Conservation (phyloP, 2,797 vertebrate species). For the Phrynocephalus vlangalii region DNA sequence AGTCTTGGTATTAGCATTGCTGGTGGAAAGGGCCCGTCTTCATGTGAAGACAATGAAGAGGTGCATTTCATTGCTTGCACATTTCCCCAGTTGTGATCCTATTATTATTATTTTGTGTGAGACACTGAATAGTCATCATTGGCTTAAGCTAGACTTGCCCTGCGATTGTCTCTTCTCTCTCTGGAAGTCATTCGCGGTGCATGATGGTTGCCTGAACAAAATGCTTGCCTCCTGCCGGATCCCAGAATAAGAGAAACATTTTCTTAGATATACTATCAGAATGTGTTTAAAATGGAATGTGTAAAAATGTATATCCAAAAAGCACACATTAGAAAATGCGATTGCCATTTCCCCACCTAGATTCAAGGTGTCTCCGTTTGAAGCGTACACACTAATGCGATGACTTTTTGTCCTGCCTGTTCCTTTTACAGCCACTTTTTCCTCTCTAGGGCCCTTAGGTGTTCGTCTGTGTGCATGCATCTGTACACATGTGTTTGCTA, state of each 20-base stretch:
- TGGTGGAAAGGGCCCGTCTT: slow-evolving; percentile 87
- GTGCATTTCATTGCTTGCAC: slow-evolving; percentile 74
- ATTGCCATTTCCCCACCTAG: neutral
- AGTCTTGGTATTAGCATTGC: slow-evolving; percentile 89
- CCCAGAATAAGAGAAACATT: neutral
- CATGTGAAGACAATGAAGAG: slow-evolving; percentile 87
- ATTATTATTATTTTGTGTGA: slow-evolving; percentile 35
- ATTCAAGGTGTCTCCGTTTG: neutral
- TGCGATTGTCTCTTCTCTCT: slow-evolving; percentile 38
- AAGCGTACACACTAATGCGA: neutral
- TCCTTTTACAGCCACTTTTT: slow-evolving; percentile 15
- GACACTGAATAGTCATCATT: slow-evolving; percentile 25
- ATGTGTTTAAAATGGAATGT: neutral
- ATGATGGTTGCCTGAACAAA: neutral
- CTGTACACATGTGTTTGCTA: slow-evolving; percentile 36
- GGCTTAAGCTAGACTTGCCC: slow-evolving; percentile 18
- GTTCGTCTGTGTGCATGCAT: slow-evolving; percentile 43
- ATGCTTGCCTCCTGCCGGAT: neutral
- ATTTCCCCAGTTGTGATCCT: slow-evolving; percentile 30
- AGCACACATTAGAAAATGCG: slow-evolving; percentile 3
- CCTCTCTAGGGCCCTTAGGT: slow-evolving; percentile 28
- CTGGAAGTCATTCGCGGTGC: slow-evolving; percentile 19
- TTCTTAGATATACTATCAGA: neutral
- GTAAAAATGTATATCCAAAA: slow-evolving; percentile 21
- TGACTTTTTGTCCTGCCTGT: slow-evolving; percentile 28